Percentiles rank a stretch among this genome's conserved stretches.
Conservation (phyloP, 2,113 vertebrate genomes). For the Rattus norvegicus region DNA sequence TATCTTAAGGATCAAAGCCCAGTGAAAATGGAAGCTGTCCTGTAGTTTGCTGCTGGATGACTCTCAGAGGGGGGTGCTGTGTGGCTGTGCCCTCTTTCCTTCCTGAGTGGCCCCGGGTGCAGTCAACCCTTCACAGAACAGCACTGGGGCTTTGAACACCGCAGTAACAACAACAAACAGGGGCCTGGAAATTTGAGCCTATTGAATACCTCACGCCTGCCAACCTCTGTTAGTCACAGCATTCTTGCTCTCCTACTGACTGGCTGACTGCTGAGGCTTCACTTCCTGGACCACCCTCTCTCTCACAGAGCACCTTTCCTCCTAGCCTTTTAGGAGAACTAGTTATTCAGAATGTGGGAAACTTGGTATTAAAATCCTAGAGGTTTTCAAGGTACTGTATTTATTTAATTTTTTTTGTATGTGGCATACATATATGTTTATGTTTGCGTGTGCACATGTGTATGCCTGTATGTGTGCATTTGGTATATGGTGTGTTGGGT, state of each 20-base stretch:
- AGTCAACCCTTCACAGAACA: slow-evolving; percentile 19
- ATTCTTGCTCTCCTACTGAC: neutral
- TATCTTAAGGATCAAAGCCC: neutral
- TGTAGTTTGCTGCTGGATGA: neutral
- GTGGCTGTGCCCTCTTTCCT: neutral
- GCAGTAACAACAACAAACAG: slow-evolving; percentile 7
- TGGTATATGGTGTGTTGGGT: neutral
- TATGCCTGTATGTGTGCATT: neutral
- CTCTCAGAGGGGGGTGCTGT: neutral
- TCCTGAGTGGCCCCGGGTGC: neutral
- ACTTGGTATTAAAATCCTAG: neutral
- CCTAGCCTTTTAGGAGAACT: slow-evolving; percentile 27
- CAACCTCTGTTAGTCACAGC: neutral
- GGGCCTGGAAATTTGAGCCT: neutral
- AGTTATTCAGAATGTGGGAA: neutral
- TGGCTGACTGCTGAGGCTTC: neutral
- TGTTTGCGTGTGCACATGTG: neutral
- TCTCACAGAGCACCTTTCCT: slow-evolving; percentile 25
- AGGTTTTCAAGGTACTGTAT: neutral
- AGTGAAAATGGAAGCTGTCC: neutral
- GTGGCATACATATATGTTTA: neutral
- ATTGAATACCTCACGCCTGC: neutral
- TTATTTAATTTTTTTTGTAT: neutral
- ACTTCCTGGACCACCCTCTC: slow-evolving; percentile 17
- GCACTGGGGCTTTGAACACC: neutral